These are phyloP conservation scores for Lasioglossum vierecki DNA, from an alignment of 2,888 invertebrate genomes.

Conservation along the genomic window DNA sequence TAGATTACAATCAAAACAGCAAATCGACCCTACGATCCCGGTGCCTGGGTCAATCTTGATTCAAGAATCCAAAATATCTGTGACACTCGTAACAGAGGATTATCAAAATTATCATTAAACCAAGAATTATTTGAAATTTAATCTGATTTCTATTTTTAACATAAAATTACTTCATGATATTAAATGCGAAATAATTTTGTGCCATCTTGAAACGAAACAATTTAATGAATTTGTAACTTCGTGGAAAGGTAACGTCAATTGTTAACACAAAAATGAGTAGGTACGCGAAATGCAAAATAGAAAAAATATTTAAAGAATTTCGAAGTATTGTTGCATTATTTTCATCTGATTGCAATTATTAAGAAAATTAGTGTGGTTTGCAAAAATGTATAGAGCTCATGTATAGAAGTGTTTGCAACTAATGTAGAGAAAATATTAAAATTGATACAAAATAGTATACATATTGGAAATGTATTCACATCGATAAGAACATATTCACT, in stretches of 20 bases:
- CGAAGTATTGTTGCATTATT: too few species aligned
- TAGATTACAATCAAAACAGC: conserved; percentile 37
- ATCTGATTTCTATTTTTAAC: background rate
- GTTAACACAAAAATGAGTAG: too few species aligned
- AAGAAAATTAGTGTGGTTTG: background rate
- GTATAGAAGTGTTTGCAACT: background rate
- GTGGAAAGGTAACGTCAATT: background rate
- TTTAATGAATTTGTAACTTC: background rate
- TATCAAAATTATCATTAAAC: background rate
- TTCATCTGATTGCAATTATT: too few species aligned
- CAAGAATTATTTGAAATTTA: background rate
- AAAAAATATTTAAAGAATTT: too few species aligned
- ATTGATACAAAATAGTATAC: background rate
- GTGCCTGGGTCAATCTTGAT: background rate
- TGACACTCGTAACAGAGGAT: too few species aligned
- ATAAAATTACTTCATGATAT: background rate
- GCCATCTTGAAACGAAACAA: background rate
- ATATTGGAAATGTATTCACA: background rate
- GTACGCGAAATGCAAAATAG: too few species aligned
- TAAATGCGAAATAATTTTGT: background rate
- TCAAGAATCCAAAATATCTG: background rate
- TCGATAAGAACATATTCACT: background rate
- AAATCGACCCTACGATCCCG: background rate
- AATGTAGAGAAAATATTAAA: background rate
- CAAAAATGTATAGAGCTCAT: background rate